Conservation (phyloP, 2,797 vertebrate genomes). For the Champsocephalus esox region DNA sequence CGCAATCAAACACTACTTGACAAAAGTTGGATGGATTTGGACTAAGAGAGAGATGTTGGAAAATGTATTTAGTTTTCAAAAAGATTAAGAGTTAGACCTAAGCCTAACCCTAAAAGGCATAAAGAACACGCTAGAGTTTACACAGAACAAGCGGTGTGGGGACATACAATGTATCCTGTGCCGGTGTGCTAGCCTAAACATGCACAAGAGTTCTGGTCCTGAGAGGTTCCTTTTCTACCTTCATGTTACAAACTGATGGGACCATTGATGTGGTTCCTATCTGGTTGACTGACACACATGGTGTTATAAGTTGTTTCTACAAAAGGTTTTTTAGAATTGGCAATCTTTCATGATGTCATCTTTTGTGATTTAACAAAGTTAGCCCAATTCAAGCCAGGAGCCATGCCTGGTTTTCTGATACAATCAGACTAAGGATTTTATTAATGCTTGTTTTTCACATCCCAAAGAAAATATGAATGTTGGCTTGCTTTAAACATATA, state of each 20-base stretch:
- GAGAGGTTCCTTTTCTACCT: conserved; percentile 12
- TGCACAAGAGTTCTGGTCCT: background rate
- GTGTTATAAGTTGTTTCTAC: conserved; percentile 6
- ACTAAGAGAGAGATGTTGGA: background rate
- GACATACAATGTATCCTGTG: conserved; percentile 46
- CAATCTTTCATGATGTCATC: background rate
- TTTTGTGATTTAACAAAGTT: conserved; percentile 7
- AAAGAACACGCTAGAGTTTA: background rate
- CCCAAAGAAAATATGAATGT: background rate
- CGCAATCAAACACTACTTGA: conserved; percentile 80
- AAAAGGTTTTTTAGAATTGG: background rate
- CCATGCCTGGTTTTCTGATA: background rate
- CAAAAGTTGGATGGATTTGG: conserved; percentile 39
- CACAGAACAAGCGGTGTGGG: background rate
- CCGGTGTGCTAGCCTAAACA: conserved; percentile 33
- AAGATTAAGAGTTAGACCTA: background rate
- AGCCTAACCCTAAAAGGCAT: no score
- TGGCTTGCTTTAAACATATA: conserved; percentile 1
- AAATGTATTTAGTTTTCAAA: background rate
- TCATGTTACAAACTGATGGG: conserved; percentile 11
- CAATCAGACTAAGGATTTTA: conserved; percentile 13
- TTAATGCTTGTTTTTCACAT: conserved; percentile 19
- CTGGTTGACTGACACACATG: background rate
- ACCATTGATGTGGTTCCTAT: conserved; percentile 34
- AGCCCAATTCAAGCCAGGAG: conserved; percentile 1